Conservation (phyloP, 2,113 vertebrate genomes). For the Zosterops borbonicus region DNA sequence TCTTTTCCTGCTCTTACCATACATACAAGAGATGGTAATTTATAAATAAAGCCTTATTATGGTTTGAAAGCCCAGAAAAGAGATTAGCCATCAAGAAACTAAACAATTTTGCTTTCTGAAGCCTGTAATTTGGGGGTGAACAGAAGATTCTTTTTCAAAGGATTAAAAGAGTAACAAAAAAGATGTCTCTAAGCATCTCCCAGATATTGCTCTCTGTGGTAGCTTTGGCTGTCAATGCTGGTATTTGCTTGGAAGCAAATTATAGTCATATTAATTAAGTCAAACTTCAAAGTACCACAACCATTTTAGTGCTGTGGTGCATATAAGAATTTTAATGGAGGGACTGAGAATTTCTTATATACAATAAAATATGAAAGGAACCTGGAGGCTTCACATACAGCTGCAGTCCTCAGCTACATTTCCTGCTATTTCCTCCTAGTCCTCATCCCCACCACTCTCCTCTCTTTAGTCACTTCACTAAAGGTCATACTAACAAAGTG, state of each 20-base stretch:
- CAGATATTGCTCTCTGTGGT: neutral
- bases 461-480: neutral
- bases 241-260: constrained; percentile 8
- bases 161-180: constrained; percentile 8
- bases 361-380: neutral
- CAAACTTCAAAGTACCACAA: constrained; percentile 24
- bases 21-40: neutral
- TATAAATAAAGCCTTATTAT: neutral
- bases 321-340: neutral
- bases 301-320: neutral
- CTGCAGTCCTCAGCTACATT: neutral
- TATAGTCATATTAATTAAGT: neutral
- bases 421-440: neutral
- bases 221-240: neutral
- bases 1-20: neutral
- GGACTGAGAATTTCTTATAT: neutral
- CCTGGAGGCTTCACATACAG: neutral
- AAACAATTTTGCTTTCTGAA: neutral
- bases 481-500: neutral
- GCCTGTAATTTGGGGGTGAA: neutral
- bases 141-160: neutral
- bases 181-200: neutral
- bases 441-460: neutral
- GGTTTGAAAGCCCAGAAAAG: neutral
- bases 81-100: constrained; percentile 31